Percentiles rank a stretch among this genome's conserved stretches.
Evolutionary conservation across 2,888 invertebrate species (phyloP).

Genomic region (Lasius fuliginosus): DNA sequence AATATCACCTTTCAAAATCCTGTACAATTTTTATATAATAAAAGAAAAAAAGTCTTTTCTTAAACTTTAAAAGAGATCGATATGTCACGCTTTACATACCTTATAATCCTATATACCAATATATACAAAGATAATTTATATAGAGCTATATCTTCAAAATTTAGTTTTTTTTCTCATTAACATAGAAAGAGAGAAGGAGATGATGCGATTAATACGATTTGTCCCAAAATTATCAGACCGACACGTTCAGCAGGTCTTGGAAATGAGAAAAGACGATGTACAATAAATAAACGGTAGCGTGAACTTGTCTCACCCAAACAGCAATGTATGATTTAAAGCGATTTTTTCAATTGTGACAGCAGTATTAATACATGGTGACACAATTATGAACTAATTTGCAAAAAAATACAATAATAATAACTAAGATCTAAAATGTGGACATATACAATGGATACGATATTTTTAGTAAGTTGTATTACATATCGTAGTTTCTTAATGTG

Average conservation of each 20-base stretch:
- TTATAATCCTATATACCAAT: constrained; percentile 59
- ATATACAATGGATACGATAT: constrained; percentile 68
- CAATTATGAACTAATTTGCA: constrained; percentile 71
- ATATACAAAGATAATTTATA: constrained; percentile 81
- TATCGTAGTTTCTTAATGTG: constrained; percentile 57
- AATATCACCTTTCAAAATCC: constrained; percentile 9
- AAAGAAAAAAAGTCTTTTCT: not conserved
- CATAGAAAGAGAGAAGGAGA: constrained; percentile 52
- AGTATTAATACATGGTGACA: constrained; percentile 60
- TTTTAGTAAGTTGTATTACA: constrained; percentile 71
- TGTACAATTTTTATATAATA: not conserved
- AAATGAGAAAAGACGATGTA: constrained; percentile 58
- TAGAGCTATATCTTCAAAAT: constrained; percentile 56
- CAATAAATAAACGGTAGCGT: constrained; percentile 74
- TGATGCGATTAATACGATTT: constrained; percentile 67
- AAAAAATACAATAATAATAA: constrained; percentile 65
- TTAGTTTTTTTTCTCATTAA: constrained; percentile 62
- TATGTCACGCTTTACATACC: constrained; percentile 18
- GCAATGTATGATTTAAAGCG: constrained; percentile 61
- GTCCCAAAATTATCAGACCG: constrained; percentile 82
- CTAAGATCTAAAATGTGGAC: constrained; percentile 69
- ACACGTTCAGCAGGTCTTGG: constrained; percentile 72
- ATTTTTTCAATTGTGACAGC: constrained; percentile 21
- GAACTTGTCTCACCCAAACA: constrained; percentile 75
- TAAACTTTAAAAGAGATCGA: constrained; percentile 14